Evolutionary conservation across 2,888 invertebrate species (phyloP).

Genomic region (Graphium colonna): DNA sequence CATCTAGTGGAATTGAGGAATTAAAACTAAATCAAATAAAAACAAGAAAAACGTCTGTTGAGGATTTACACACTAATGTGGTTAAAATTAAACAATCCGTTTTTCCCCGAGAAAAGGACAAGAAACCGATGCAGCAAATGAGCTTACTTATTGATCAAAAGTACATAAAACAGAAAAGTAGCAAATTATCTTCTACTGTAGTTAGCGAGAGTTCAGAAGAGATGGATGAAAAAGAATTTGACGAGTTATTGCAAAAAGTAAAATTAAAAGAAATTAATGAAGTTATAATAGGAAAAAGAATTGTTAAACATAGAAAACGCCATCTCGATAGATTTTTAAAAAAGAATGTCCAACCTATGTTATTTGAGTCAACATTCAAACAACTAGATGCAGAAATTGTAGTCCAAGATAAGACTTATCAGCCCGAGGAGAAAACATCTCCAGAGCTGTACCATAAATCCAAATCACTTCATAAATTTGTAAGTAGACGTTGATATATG

Average conservation of each 20-base stretch:
- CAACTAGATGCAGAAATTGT: slow-evolving; percentile 23
- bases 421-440: neutral
- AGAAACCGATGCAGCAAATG: slow-evolving; percentile 21
- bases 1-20: neutral
- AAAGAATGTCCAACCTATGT: slow-evolving; percentile 31
- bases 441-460: neutral
- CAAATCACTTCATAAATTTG: slow-evolving; percentile 13
- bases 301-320: slow-evolving; percentile 40
- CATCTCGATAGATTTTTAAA: slow-evolving; percentile 25
- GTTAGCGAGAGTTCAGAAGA: slow-evolving; percentile 41
- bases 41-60: slow-evolving; percentile 33
- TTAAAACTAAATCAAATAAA: slow-evolving; percentile 38
- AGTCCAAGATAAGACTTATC: slow-evolving; percentile 16
- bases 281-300: slow-evolving; percentile 49
- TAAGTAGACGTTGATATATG: too few species aligned
- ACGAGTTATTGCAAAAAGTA: slow-evolving; percentile 30
- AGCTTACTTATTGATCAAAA: slow-evolving; percentile 15
- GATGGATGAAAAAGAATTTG: slow-evolving; percentile 39
- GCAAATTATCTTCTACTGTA: slow-evolving; percentile 27
- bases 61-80: slow-evolving; percentile 40
- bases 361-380: slow-evolving; percentile 38
- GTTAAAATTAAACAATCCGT: slow-evolving; percentile 39
- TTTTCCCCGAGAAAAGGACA: slow-evolving; percentile 10
- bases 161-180: slow-evolving; percentile 26
- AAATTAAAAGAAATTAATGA: slow-evolving; percentile 30